phyloP scores from a whole-genome alignment of 1,140 invertebrate genomes.

The Drosophila elegans region DNA sequence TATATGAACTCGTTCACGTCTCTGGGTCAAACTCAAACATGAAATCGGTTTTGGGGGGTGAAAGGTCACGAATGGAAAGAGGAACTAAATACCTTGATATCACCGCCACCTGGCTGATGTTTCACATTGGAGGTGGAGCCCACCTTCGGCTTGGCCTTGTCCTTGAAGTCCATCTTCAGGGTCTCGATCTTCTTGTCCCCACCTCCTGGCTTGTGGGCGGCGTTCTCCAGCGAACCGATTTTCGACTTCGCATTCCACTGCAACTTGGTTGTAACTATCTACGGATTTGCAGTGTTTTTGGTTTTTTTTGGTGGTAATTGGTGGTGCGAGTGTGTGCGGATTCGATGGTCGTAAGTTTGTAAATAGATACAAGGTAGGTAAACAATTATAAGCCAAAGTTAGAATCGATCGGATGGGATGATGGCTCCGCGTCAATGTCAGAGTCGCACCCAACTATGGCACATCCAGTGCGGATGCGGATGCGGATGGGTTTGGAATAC shows the following conservation, averaged over 20 bases:
- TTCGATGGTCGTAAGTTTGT: slow-evolving; percentile 37
- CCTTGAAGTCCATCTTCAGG: slow-evolving; percentile 95
- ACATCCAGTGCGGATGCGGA: slow-evolving; percentile 2
- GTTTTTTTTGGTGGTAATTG: slow-evolving; percentile 10
- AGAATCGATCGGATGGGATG: slow-evolving; percentile 31
- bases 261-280: slow-evolving; percentile 94
- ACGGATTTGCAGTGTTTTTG: slow-evolving; percentile 66
- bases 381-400: slow-evolving; percentile 58
- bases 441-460: slow-evolving; percentile 32
- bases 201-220: slow-evolving; percentile 95
- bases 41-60: slow-evolving; percentile 19
- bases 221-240: slow-evolving; percentile 96
- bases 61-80: background rate
- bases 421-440: slow-evolving; percentile 44
- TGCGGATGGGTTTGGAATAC: slow-evolving; percentile 23
- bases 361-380: slow-evolving; percentile 71
- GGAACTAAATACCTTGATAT: slow-evolving; percentile 91
- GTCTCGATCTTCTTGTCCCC: slow-evolving; percentile 96
- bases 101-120: slow-evolving; percentile 90
- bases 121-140: slow-evolving; percentile 95
- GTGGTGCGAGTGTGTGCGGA: slow-evolving; percentile 44
- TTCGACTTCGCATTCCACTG: slow-evolving; percentile 97
- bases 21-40: slow-evolving; percentile 54
- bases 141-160: slow-evolving; percentile 95
- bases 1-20: slow-evolving; percentile 31